Base-by-base conservation (phyloP, 2,888 invertebrate species). In the Idaea straminata region DNA sequence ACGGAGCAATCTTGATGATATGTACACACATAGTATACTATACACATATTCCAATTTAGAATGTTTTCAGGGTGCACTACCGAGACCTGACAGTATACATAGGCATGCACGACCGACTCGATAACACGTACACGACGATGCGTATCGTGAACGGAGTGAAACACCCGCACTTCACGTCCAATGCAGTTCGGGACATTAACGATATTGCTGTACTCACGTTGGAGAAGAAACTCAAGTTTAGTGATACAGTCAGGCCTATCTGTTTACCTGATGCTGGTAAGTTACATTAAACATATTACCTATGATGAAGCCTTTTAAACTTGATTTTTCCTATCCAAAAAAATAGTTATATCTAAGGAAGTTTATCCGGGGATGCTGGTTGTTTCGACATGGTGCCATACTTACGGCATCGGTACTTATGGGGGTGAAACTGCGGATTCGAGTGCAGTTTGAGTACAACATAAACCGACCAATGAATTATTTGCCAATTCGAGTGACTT, bases 171-270 rank as follows among this genome's bases (percentile, higher is more conserved):
- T 94, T 94, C 74, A 91, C 91, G 0, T 93, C 94, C 0, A 93
- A 94, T 67, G 90, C 91, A 13, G 87, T 93, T 0, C 85, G 94
- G 65, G 94, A 94, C 64, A 92, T 93, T 61, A 94, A 94, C 67
- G 95, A 95, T 72, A 93, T 95, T 25, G 94, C 94, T 0, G 81
- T 95, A 6, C 79, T 95, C 13, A 94, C 90, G 5, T 74, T 95
- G 0, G 85, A 85, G 6, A 81, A 79, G 63, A 87, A 83, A 68
- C 74, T 95, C 2, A 77, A 81, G 66, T 94, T 93, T 69, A 82
- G 84, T 2, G 83, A 89, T 0, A 89, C 84, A 65, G 85, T 94
- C 36, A 81, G 83, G 0, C 94, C 95, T 13, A 89, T 93, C 64
- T 95, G 95, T 74, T 83, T 95, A 62, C 91, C 92, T 36, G 77